Conservation (phyloP, 2,113 vertebrate species). For the Alethe castanea region DNA sequence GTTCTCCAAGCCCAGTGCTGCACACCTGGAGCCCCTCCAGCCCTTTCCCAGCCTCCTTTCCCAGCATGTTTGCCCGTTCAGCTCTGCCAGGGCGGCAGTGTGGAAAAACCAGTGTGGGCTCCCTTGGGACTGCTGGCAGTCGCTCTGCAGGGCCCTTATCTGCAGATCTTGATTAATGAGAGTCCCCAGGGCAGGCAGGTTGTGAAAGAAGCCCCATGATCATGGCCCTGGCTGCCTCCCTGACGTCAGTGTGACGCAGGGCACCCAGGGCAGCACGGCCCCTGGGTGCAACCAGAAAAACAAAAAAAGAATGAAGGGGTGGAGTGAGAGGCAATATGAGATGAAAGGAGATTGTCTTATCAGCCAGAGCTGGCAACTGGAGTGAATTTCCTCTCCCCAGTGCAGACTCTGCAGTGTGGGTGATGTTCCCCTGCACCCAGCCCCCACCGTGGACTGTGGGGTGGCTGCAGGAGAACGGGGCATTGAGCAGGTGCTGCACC, state of each 20-base stretch:
- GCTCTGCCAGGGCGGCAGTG: background rate
- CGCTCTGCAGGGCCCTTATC: background rate
- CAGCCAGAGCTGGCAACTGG: background rate
- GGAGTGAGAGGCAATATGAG: background rate
- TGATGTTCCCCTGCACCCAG: background rate
- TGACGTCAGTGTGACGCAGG: constrained; percentile 45
- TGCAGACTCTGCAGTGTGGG: background rate
- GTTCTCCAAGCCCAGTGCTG: background rate
- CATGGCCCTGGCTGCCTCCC: background rate
- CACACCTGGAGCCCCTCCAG: background rate
- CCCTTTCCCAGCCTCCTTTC: background rate
- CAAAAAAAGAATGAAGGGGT: background rate
- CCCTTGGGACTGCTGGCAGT: background rate
- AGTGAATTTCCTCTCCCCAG: background rate
- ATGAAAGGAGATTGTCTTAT: constrained; percentile 36
- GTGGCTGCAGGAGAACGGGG: background rate
- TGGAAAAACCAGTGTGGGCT: background rate
- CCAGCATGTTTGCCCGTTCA: background rate
- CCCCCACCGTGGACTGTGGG: rapidly evolving
- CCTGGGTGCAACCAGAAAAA: background rate
- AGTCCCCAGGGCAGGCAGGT: constrained; percentile 13
- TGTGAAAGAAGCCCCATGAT: constrained; percentile 22
- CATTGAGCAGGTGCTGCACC: background rate
- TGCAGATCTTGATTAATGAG: background rate
- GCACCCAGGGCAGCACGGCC: background rate